phyloP scores from a whole-genome alignment of 2,888 invertebrate genomes.

The Cabera pusaria region DNA sequence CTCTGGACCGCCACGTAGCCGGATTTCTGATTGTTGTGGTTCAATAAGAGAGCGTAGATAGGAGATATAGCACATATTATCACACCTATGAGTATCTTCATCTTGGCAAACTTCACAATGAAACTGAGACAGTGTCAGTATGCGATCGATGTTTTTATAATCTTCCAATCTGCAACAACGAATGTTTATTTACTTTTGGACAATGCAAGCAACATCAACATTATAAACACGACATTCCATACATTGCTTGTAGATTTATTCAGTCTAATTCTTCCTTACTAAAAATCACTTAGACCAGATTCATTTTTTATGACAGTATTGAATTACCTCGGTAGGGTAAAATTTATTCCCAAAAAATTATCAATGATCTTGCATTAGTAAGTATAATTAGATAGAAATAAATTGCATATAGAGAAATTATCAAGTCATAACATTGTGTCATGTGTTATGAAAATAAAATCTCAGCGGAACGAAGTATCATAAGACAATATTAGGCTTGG shows the following conservation, averaged over 20 bases:
- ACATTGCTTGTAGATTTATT: too few relatives aligned
- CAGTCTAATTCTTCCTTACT: too few relatives aligned
- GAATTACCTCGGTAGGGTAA: too few relatives aligned
- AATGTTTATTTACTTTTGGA: constrained; percentile 37
- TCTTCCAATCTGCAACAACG: constrained; percentile 21
- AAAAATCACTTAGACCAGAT: too few relatives aligned
- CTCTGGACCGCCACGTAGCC: constrained; percentile 45
- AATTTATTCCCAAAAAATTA: too few relatives aligned
- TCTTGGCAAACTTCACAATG: constrained; percentile 33
- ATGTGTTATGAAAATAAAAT: constrained; percentile 44
- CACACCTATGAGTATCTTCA: constrained; percentile 39
- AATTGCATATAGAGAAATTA: too few relatives aligned
- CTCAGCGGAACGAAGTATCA: constrained; percentile 41
- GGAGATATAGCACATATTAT: constrained; percentile 36
- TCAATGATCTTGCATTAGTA: too few relatives aligned
- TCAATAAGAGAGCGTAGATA: constrained; percentile 45
- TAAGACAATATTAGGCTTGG: constrained; percentile 13
- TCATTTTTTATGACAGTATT: too few relatives aligned
- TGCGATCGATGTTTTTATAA: constrained; percentile 48
- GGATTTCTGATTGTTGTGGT: constrained; percentile 44
- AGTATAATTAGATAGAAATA: too few relatives aligned
- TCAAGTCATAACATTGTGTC: constrained; percentile 16
- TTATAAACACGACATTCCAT: constrained; percentile 36
- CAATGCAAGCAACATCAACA: constrained; percentile 49
- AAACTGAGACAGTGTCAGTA: constrained; percentile 6